Base-by-base conservation (phyloP, 2,888 invertebrate species). In the Drosophila monieri region DNA sequence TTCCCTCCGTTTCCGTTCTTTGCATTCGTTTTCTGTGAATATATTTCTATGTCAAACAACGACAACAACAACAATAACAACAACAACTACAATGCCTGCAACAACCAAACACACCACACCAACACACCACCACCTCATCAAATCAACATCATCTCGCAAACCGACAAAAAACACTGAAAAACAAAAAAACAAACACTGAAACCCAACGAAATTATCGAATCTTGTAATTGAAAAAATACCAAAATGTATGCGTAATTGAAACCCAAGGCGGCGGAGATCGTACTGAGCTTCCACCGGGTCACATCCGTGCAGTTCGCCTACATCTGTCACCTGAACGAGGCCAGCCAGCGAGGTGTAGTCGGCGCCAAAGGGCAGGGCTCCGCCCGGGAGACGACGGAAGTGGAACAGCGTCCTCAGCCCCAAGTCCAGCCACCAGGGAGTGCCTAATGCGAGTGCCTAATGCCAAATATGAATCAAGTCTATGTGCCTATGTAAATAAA, bases 231-330 rank as follows among this genome's bases (percentile, higher is more conserved):
- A 44, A 62, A 44, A 15, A n/a, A 65, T 54, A 35, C 58, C 46
- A 15, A 56, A 57, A 56, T 43, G 58, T 21, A 57, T 60, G 49
- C 49, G 30, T 48, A 61, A 57, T 47, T 47, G 23, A 64, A 73
- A 64, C 51, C 52, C 90, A 93, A 95, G 95, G 95, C 94, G 88
- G 93, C 93, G 90, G 93, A 93, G 91, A 93, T 95, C 90, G 93
- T 93, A 88, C 92, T 94, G 90, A 93, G 94, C 91, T 93, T 95
- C 90, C 95, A 95, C 92, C 94, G 95, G 92, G 93, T 95, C 90
- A 94, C 95, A 92, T 94, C 95, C 83, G 93, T 95, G 90, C 93
- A 93, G 90, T 92, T 94, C 91, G 93, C 94, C 71, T 85, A 83
- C 58, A 64, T 83, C 53, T 85, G 84, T 23, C 84, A 84, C 55